Evolutionary conservation across 2,888 invertebrate species (phyloP), one percentile per base, ranked within the genome.

Genomic region (Volucella inanis): DNA sequence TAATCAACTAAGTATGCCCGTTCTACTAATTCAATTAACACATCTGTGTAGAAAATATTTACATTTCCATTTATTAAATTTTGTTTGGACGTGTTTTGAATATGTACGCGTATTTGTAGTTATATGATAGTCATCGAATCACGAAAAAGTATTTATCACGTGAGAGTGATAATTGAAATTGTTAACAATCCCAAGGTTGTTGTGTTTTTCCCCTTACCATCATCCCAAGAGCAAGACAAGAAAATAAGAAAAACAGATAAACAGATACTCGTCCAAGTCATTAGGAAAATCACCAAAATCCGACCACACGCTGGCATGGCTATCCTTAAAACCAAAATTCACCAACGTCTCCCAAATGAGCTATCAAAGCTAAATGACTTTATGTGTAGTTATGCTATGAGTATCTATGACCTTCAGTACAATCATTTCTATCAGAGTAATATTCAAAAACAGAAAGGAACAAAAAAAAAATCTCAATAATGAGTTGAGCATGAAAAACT

Each of bases 141-240:
- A 74, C 83, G 68, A 78, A 31, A 31, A 31, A 62, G 43, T 52
- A 31, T 68, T 78, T 68, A 72, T 74, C 83, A 83, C 78, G 50
- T 64, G n/a, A 55, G 43, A 62, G 55, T 62, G 83, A 50, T 83
- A 83, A 83, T 83, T 83, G 62, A 78, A 78, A 78, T n/a, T 49
- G 39, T 68, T 52, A 68, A 47, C 52, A 64, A 15, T n/a, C 61
- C 41, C 68, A 47, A 74, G 67, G 67, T 74, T 74, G 47, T 22
- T 38, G 8, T 8, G 14, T 39, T 50, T 41, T 1, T n/a, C 54
- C 15, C 11, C 14, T 14, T 31, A n/a, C 14, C 49, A 3, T 11
- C 1, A 12, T 9, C 31, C 6, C 31, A 31, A 4, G 15, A 14
- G 14, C 1, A 52, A 14, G 15, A 10, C 15, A 52, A 52, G 18